Percentiles rank a stretch among this genome's conserved stretches.
phyloP scores from a whole-genome alignment of 1,140 invertebrate species.

The Leptinotarsa undecemlineata region DNA sequence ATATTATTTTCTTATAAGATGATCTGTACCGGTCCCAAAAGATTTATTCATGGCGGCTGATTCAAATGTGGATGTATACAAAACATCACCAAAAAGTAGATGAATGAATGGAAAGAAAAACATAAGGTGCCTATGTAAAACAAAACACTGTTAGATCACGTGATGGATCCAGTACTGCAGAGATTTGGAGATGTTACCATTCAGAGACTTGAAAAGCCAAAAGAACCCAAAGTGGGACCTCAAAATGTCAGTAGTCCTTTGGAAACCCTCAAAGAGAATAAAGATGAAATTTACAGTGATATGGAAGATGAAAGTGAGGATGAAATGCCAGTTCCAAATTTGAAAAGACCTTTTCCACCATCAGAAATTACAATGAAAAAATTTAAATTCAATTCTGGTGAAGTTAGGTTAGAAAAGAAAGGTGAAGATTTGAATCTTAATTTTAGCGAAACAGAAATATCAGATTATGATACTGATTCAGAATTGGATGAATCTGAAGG shows the following conservation, averaged over 20 bases:
- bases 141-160: slow-evolving; percentile 9
- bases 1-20: background rate
- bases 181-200: slow-evolving; percentile 53
- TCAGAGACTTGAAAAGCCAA: slow-evolving; percentile 52
- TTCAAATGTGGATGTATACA: slow-evolving; percentile 36
- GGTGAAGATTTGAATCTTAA: slow-evolving; percentile 29
- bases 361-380: slow-evolving; percentile 42
- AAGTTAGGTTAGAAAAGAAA: slow-evolving; percentile 34
- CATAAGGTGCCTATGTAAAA: slow-evolving; percentile 9
- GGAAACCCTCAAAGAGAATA: slow-evolving; percentile 38
- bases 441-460: slow-evolving; percentile 48
- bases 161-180: slow-evolving; percentile 53
- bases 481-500: slow-evolving; percentile 49
- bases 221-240: slow-evolving; percentile 43
- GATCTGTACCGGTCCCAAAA: slow-evolving; percentile 20
- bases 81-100: slow-evolving; percentile 22
- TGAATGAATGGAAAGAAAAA: background rate
- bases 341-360: slow-evolving; percentile 39
- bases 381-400: slow-evolving; percentile 36
- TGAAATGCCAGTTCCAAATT: slow-evolving; percentile 28
- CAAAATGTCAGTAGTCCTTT: slow-evolving; percentile 33
- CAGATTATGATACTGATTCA: slow-evolving; percentile 49
- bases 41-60: slow-evolving; percentile 30
- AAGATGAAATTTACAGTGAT: slow-evolving; percentile 36
- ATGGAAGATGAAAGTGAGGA: slow-evolving; percentile 42